phyloP scores from a whole-genome alignment of 2,113 vertebrate species.

The Sylvietta virens region DNA sequence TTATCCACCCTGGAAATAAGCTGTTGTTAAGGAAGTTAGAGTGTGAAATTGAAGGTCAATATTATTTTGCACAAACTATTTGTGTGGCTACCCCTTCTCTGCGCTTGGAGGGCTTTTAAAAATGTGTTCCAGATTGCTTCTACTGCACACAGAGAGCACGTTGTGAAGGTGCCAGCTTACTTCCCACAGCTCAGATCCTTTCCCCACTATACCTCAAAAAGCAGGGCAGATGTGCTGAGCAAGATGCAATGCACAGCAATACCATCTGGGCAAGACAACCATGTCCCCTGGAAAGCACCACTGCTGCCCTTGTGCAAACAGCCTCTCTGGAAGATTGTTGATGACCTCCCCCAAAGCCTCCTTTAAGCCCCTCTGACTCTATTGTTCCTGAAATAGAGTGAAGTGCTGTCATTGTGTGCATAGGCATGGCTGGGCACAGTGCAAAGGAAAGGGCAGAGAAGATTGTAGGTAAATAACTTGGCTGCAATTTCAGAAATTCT shows the following conservation, averaged over 20 bases:
- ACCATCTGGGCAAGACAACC: neutral
- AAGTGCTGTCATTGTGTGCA: neutral
- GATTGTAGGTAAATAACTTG: neutral
- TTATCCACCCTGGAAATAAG: neutral
- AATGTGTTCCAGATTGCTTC: neutral
- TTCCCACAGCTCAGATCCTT: neutral
- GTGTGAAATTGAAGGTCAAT: neutral
- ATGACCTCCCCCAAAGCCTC: neutral
- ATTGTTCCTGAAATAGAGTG: neutral
- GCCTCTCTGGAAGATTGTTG: neutral
- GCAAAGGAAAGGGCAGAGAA: neutral
- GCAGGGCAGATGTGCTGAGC: neutral
- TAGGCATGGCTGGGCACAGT: neutral
- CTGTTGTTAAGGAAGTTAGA: neutral
- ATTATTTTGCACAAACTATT: neutral
- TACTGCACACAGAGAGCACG: accelerated
- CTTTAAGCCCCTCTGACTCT: neutral
- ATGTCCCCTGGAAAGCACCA: neutral
- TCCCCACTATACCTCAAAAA: neutral
- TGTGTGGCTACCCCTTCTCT: neutral
- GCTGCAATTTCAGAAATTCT: neutral
- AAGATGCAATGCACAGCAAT: neutral
- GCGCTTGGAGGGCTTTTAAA: neutral
- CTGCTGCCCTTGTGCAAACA: neutral
- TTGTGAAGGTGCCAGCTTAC: neutral